Conservation (phyloP, 2,113 vertebrate species). For the Laterallus jamaicensis region DNA sequence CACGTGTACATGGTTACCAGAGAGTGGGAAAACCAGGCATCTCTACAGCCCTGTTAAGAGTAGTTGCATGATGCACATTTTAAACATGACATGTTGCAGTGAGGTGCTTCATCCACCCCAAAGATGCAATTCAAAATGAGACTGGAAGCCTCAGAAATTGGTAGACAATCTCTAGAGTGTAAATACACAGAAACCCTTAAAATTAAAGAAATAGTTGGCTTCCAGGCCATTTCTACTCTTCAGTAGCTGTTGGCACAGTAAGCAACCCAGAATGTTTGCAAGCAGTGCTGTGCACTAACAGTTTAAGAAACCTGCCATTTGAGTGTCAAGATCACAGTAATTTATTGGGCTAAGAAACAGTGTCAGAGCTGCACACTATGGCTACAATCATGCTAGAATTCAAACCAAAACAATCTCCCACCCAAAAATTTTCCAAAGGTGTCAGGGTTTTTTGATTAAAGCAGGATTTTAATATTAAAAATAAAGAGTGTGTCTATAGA, state of each 20-base stretch:
- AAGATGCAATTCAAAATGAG: not conserved
- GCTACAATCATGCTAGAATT: not conserved
- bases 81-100: not conserved
- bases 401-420: not conserved
- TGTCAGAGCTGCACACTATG: not conserved
- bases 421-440: not conserved
- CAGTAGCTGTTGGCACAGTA: not conserved
- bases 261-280: not conserved
- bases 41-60: not conserved
- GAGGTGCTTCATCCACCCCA: not conserved
- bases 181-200: not conserved
- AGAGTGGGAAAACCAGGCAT: not conserved
- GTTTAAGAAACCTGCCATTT: not conserved
- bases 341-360: not conserved
- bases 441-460: not conserved
- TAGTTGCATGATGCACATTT: not conserved
- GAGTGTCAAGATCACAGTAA: not conserved
- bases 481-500: not conserved
- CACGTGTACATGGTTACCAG: not conserved
- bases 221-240: not conserved
- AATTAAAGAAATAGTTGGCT: not conserved
- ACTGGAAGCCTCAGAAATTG: not conserved
- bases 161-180: not conserved
- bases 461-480: not conserved
- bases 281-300: not conserved